Evolutionary conservation across 2,888 invertebrate genomes (phyloP).

Genomic region (Artemia sp.): DNA sequence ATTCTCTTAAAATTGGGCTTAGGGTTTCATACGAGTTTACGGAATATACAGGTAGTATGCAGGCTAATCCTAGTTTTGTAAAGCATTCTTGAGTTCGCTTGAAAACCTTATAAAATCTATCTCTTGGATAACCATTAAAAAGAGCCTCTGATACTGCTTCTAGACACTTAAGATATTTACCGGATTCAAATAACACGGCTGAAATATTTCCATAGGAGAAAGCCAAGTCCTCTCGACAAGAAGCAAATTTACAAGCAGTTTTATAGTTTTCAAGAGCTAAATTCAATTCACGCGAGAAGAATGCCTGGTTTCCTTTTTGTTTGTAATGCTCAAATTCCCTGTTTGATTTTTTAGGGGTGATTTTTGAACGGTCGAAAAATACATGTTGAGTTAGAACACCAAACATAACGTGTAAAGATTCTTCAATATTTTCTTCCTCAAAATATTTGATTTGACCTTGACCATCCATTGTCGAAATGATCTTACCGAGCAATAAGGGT

Average conservation of each 20-base stretch:
- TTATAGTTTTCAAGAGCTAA: not conserved
- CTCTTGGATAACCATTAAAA: not conserved
- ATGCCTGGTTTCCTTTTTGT: not conserved
- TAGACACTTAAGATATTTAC: not conserved
- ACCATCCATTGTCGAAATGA: too few species aligned
- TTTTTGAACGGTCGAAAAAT: too few species aligned
- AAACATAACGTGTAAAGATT: too few species aligned
- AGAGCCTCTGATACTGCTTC: constrained; percentile 5
- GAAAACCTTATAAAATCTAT: not conserved
- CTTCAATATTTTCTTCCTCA: too few species aligned
- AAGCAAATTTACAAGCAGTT: not conserved
- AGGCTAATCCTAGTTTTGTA: not conserved
- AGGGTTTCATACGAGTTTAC: not conserved
- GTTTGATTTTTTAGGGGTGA: too few species aligned
- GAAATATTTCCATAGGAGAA: constrained; percentile 3
- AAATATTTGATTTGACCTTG: too few species aligned
- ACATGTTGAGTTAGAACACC: too few species aligned
- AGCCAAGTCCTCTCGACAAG: not conserved
- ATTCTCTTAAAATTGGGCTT: not conserved
- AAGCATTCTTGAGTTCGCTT: not conserved
- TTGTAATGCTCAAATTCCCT: not conserved
- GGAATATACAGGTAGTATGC: not conserved
- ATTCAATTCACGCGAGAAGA: not conserved
- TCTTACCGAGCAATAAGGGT: too few species aligned
- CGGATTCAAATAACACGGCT: not conserved